These are phyloP conservation scores for Maconellicoccus hirsutus DNA, from an alignment of 1,140 invertebrate species.

Conservation along the genomic window DNA sequence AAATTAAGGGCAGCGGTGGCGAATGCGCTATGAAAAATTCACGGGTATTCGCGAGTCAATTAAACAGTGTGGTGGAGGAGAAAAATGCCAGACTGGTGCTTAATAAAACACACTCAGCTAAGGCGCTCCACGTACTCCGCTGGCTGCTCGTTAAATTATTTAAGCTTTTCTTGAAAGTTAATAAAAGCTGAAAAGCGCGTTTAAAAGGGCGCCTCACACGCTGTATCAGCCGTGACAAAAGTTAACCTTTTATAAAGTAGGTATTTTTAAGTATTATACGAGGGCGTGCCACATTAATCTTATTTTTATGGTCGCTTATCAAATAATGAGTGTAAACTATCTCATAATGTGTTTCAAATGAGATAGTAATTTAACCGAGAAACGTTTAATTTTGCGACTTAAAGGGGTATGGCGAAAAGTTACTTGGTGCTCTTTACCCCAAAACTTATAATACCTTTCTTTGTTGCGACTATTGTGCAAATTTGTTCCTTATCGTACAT, in stretches of 20 bases:
- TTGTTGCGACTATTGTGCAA: too few relatives aligned
- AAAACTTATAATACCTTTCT: too few relatives aligned
- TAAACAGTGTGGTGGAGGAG: neutral
- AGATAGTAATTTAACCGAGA: neutral
- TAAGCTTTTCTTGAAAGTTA: neutral
- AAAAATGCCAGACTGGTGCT: neutral
- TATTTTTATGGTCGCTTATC: conserved; percentile 4
- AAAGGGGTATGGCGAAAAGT: too few relatives aligned
- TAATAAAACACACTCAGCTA: neutral
- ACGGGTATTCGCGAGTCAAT: neutral
- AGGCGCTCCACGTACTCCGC: too few relatives aligned
- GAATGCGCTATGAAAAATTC: neutral
- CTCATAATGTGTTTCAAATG: conserved; percentile 5
- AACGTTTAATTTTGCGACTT: neutral
- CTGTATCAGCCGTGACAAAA: neutral
- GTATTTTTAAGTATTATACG: neutral
- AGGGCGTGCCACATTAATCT: neutral
- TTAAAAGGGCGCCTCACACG: neutral
- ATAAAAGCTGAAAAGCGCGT: neutral
- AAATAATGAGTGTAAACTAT: conserved; percentile 5
- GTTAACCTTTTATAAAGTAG: neutral
- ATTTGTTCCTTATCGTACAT: too few relatives aligned
- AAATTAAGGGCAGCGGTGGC: neutral
- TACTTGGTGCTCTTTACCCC: too few relatives aligned
- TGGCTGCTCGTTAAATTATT: neutral